These are phyloP conservation scores for Morpho deidamia DNA, from an alignment of 2,888 invertebrate genomes.

Conservation along the genomic window DNA sequence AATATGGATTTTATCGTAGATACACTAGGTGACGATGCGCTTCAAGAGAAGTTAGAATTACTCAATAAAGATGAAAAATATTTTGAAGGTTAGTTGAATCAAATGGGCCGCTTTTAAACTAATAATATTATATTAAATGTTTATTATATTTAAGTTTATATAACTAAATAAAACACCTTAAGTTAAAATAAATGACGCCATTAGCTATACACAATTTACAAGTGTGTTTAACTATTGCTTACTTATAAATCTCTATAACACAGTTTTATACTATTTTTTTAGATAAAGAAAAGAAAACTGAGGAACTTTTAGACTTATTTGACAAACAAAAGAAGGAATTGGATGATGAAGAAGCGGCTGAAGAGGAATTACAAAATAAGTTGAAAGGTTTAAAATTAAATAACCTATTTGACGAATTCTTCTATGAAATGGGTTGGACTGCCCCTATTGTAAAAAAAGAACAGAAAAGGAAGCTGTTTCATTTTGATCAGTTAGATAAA, in stretches of 20 bases:
- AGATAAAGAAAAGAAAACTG: slow-evolving; percentile 53
- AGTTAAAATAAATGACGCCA: no score
- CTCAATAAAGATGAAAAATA: slow-evolving; percentile 48
- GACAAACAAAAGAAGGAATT: slow-evolving; percentile 56
- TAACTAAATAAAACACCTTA: no score
- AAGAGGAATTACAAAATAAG: slow-evolving; percentile 51
- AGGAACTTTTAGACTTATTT: slow-evolving; percentile 50
- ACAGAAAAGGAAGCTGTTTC: slow-evolving; percentile 44
- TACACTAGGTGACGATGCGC: slow-evolving; percentile 69
- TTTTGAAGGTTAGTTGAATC: slow-evolving; percentile 55
- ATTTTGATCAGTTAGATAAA: slow-evolving; percentile 55
- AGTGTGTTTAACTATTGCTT: no score
- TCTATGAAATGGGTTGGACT: slow-evolving; percentile 63
- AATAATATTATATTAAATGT: background rate
- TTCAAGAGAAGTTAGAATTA: slow-evolving; percentile 51
- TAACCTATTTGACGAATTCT: slow-evolving; percentile 55
- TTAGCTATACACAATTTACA: no score
- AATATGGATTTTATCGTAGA: slow-evolving; percentile 79
- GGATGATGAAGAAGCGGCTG: slow-evolving; percentile 38
- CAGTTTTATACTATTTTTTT: slow-evolving; percentile 22
- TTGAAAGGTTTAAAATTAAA: slow-evolving; percentile 54
- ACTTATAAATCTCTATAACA: background rate
- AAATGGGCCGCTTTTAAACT: background rate
- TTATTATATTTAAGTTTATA: background rate
- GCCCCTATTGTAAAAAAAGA: slow-evolving; percentile 44